Evolutionary conservation across 1,140 invertebrate species (phyloP), one percentile per base, ranked within the genome.

Genomic region (Drosophila guanche): DNA sequence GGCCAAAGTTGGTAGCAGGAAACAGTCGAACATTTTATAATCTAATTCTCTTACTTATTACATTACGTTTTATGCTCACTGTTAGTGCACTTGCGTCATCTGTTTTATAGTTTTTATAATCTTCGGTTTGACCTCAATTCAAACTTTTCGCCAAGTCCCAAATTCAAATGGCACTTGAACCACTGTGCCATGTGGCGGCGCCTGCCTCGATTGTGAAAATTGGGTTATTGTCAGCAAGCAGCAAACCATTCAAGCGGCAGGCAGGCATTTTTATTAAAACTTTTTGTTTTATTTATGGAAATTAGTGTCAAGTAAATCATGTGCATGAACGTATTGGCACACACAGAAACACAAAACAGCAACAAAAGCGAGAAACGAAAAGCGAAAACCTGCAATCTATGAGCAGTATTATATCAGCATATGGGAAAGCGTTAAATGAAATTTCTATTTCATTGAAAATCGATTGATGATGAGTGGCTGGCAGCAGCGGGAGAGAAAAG

Each of bases 231-330:
- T 89, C 83, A 88, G 66, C 63, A 55, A 60, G 8, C 29, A 37
- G 33, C 33, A 37, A 37, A 75, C 52, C 59, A 76, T 80, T 67
- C 51, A 65, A 61, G 74, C 51, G 62, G 43, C 50, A 54, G 43
- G 41, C 43, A 37, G 27, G 51, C 54, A 47, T 58, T 76, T 65
- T 77, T 85, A 85, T 86, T 86, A 84, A 85, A 76, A 37, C 33
- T 67, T 69, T 55, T 77, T 80, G 70, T 89, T 79, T 88, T 88
- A 84, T 88, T 89, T 88, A 88, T 88, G 83, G 83, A 88, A 88
- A 88, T 88, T 89, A 89, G 79, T 88, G 84, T 88, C 83, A 88
- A 88, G 83, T 88, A 89, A 88, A 89, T 88, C 83, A 72, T 88
- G 83, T 88, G 75, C 52, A 88, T 81, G 73, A 59, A 54, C 72